Base-by-base conservation (phyloP, 2,113 vertebrate genomes). In the Platichthys stellatus region DNA sequence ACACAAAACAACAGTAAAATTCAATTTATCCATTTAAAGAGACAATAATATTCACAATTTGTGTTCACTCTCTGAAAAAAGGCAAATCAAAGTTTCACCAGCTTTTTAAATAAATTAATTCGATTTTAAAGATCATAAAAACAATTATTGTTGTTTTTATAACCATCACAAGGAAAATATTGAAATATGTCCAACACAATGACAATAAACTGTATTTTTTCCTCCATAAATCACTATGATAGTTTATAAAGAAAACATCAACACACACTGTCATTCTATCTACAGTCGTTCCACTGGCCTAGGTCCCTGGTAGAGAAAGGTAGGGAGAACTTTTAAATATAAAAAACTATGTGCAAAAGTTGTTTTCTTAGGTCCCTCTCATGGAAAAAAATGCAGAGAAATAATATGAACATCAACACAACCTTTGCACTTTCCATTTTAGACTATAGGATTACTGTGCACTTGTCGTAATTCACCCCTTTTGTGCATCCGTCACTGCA, bases 151-250 rank as follows among this genome's bases (percentile, higher is more conserved):
- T 80, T 71, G 78, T 73, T 75, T 89, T 87, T 70, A 67, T 85
- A 84, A 89, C 71, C 73, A 70, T 78, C 88, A 91, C 88, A 78
- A 90, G 86, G 89, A 93, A 90, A 92, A 93, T 93, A 92, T 69
- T 89, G 65, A 90, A 92, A 91, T 90, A 91, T 89, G 80, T 84
- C 82, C 82, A 91, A 93, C 91, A 94, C 90, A 84, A 89, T 82
- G 83, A 92, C 91, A 70, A 86, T 74, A 81, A 90, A 81, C 45
- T 14, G 49, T 43, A 31, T 65, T 77, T 74, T 86, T 84, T 81
- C 72, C 73, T 88, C 59, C 75, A 85, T 89, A 79, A 85, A 85
- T 87, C 68, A 88, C 85, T 73, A 84, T 85, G 78, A 86, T 74
- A 89, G 78, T 78, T 85, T 43, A 89, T 88, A 87, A 93, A 90